Base-by-base conservation (phyloP, 2,888 invertebrate species). In the Eupithecia tripunctaria region DNA sequence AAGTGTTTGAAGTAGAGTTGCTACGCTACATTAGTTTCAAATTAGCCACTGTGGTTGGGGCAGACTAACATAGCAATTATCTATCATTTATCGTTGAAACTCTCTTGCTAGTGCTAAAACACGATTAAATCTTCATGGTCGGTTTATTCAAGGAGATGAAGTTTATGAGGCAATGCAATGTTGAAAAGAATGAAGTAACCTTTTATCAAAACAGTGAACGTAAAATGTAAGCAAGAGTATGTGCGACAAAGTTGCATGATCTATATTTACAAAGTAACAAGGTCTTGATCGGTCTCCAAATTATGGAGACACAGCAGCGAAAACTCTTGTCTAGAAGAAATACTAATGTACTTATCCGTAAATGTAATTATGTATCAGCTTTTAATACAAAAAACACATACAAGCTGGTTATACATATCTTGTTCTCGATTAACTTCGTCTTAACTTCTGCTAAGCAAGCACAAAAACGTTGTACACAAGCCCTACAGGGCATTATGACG, bases 401-500 rank as follows among this genome's bases (percentile, higher is more conserved):
- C 29, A 29, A 2, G 29, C 29, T 29, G 29, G 29, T 29, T 15
- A 60, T 3, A 63, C 47, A 47, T 21, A 21, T 51, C 21, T 14
- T 56, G 51, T 51, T 51, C 51, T 21, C 5, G 38, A 63, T 59
- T 70, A 80, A 80, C 83, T 82, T 84, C 80, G 71, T 80, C 82
- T 85, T 85, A 83, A 84, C 78, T 21, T 27, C 29, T 29, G 18
- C 64, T 77, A 76, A 76, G 70, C 76, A 78, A 75, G 72, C 59
- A 72, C 73, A 83, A 86, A 84, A 85, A 82, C 82, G 68, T 43
- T 71, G 74, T 59, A 69, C 43, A 71, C 59, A 74, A 76, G 73
- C 79, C 74, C 71, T 75, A 78, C 65, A 72, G 79, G 79, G 79
- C 75, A 69, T 74, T 78, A 83, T 85, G 84, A 85, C 83, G 82